Percentiles rank a stretch among this genome's conserved stretches.
phyloP scores from a whole-genome alignment of 2,888 invertebrate genomes.

The Netelia fuscicornis region DNA sequence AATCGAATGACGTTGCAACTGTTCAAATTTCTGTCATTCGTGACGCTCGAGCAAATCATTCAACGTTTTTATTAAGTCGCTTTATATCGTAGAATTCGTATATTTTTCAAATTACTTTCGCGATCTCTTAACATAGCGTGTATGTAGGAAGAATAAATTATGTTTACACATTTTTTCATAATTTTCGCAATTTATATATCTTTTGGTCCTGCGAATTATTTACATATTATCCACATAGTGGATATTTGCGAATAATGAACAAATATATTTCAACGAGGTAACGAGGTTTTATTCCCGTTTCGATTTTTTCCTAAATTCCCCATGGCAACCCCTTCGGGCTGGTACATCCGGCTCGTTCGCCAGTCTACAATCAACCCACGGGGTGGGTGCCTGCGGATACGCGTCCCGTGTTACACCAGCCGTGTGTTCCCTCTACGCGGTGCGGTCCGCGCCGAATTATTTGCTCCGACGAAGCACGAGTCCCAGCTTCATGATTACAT shows the following conservation, averaged over 20 bases:
- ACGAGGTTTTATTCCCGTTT: neutral
- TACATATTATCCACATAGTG: too few relatives aligned
- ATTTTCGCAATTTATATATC: too few relatives aligned
- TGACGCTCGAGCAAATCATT: neutral
- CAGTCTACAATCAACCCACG: slow-evolving; percentile 18
- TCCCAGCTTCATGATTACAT: slow-evolving; percentile 84
- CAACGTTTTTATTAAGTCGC: neutral
- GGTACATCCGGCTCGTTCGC: slow-evolving; percentile 58
- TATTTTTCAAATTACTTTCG: neutral
- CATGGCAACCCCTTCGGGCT: slow-evolving; percentile 58
- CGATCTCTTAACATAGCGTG: neutral
- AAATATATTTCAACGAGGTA: neutral
- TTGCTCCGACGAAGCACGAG: slow-evolving; percentile 84
- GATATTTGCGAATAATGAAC: too few relatives aligned
- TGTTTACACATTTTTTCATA: too few relatives aligned
- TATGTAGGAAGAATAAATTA: too few relatives aligned
- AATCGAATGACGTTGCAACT: neutral
- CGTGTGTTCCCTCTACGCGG: slow-evolving; percentile 28
- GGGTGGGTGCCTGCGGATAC: slow-evolving; percentile 20
- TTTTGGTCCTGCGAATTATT: too few relatives aligned
- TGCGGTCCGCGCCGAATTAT: slow-evolving; percentile 77
- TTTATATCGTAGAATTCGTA: neutral
- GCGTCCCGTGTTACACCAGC: slow-evolving; percentile 29
- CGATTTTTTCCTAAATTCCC: neutral
- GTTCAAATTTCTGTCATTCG: neutral